These are phyloP conservation scores for Coilia nasus DNA, from an alignment of 2,797 vertebrate species.

Conservation along the genomic window DNA sequence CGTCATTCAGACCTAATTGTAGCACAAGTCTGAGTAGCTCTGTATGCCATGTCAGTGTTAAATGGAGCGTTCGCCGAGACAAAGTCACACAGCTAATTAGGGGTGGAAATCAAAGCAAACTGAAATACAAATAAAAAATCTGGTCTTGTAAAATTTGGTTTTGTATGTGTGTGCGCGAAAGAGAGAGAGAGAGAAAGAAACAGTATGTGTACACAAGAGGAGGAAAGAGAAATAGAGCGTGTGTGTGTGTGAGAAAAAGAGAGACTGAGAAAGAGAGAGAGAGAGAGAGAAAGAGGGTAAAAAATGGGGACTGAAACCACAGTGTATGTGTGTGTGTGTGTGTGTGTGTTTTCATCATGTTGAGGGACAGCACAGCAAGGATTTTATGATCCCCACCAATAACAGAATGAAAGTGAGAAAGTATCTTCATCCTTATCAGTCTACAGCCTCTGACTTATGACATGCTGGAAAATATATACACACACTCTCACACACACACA, in stretches of 20 bases:
- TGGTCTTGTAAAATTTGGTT: too few species aligned
- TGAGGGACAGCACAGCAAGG: constrained; percentile 7
- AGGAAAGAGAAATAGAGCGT: too few species aligned
- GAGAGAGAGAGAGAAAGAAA: neutral
- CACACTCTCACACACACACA: neutral
- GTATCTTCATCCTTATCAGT: neutral
- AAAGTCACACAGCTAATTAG: neutral
- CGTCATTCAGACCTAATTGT: neutral
- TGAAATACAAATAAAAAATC: neutral
- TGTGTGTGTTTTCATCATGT: neutral
- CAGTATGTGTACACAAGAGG: too few species aligned
- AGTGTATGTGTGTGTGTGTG: neutral
- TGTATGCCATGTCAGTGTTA: neutral
- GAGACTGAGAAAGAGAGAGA: neutral
- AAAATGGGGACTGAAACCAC: too few species aligned
- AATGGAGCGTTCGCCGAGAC: neutral
- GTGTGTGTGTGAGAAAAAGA: neutral
- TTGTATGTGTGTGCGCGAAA: neutral
- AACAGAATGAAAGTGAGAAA: constrained; percentile 10
- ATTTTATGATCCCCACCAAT: constrained; percentile 40
- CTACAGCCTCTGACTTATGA: constrained; percentile 1
- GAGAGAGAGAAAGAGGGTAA: neutral
- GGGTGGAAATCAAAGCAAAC: neutral
- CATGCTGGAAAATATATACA: neutral
- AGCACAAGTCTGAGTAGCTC: neutral